Evolutionary conservation across 2,888 invertebrate genomes (phyloP).

Genomic region (Chloromyia formosa): DNA sequence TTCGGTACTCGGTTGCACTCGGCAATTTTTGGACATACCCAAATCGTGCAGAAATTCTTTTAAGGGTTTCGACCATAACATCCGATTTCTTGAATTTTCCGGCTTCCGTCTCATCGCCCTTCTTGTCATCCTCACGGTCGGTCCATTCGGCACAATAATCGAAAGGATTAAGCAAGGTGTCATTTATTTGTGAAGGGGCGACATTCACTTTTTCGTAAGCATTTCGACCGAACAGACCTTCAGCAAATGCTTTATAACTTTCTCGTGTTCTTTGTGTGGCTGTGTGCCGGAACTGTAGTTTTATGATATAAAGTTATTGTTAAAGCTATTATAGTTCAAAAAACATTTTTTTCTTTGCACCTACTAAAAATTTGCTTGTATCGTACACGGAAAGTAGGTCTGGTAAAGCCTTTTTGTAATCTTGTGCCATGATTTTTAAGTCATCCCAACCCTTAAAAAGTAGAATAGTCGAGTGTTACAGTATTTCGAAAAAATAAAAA

Average conservation of each 20-base stretch:
- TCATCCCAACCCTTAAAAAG: slow-evolving; percentile 69
- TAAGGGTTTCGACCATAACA: slow-evolving; percentile 62
- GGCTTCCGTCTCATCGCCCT: slow-evolving; percentile 62
- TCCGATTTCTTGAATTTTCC: slow-evolving; percentile 55
- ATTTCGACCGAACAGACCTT: slow-evolving; percentile 66
- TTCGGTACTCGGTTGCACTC: neutral
- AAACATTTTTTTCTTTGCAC: slow-evolving; percentile 44
- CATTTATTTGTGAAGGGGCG: slow-evolving; percentile 55
- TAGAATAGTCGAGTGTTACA: neutral
- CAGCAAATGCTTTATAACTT: slow-evolving; percentile 71
- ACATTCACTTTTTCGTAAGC: slow-evolving; percentile 56
- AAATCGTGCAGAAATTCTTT: slow-evolving; percentile 66
- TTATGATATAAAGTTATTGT: too few species aligned
- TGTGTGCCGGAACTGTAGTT: slow-evolving; percentile 69
- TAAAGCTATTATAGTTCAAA: too few species aligned
- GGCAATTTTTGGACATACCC: slow-evolving; percentile 60
- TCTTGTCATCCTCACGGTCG: slow-evolving; percentile 65
- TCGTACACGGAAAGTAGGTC: slow-evolving; percentile 68
- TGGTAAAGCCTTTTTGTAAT: slow-evolving; percentile 73
- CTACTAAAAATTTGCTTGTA: slow-evolving; percentile 68
- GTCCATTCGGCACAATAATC: slow-evolving; percentile 72
- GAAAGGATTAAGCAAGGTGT: slow-evolving; percentile 68
- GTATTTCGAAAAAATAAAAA: neutral
- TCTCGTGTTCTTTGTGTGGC: slow-evolving; percentile 69
- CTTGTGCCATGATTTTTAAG: slow-evolving; percentile 72